Base-by-base conservation (phyloP, 2,888 invertebrate species). In the Drosophila pegasa region DNA sequence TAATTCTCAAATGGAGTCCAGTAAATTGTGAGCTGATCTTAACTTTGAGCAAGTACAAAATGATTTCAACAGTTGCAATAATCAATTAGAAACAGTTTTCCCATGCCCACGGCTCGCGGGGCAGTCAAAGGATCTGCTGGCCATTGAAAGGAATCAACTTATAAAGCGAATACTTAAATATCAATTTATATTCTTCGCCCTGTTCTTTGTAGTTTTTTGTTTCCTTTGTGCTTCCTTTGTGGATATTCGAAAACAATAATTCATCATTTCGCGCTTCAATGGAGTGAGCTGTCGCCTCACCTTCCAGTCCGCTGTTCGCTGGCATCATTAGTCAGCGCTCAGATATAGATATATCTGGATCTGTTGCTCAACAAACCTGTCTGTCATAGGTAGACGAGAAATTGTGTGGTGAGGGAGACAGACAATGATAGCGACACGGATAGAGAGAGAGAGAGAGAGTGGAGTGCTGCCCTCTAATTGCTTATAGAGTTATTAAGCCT, bases 121-220 rank as follows among this genome's bases (percentile, higher is more conserved):
- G 18, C 25, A 22, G 37, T 37, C 38, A 5, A 20, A 55, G 57
- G 37, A 50, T 29, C 35, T 20, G 27, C 10, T 20, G 3, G 12
- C 20, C n/a, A 18, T 27, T 48, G 35, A 59, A 48, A 50, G 51
- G 72, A 71, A 75, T 72, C 56, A 76, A 73, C 54, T 62, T 54
- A 45, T 71, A 75, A 70, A 71, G 67, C 63, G 67, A 66, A 71
- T 80, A 71, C 65, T 81, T 82, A 85, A 78, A 82, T 69, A 75
- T 57, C 80, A 82, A 81, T 81, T 85, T 82, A 81, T 78, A 80
- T 43, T 43, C 18, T 33, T 48, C 20, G 6, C 27, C 38, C 45
- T 20, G n/a, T 31, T 48, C 29, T 38, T 45, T 41, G 33, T 41
- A 2, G 22, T 12, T 18, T 37, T 25, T 18, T 54, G 22, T 52